Base-by-base conservation (phyloP, 2,888 invertebrate genomes). In the Microctonus hyperodae region DNA sequence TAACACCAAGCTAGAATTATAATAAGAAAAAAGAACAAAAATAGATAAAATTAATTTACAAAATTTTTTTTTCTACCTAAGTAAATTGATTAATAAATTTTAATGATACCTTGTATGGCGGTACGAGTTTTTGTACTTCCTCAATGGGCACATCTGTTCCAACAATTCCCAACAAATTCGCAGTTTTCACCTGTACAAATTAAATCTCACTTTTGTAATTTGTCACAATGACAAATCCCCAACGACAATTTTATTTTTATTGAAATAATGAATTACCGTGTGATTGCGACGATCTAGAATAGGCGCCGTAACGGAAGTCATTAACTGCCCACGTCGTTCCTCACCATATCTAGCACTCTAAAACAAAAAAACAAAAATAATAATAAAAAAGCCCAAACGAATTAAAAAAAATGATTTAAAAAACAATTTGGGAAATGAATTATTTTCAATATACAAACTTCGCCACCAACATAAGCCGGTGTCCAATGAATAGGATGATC, bases 81-180 rank as follows among this genome's bases (percentile, higher is more conserved):
- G 64, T 61, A 63, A 28, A 56, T 40, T 16, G 48, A 11, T 61
- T 63, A 65, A 67, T 25, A 53, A 67, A 65, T 57, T 65, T 56
- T 23, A 63, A 70, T 61, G 71, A 82, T 87, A 95, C 95, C 90
- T 95, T 95, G 80, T 96, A 95, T 63, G 96, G 92, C 76, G 97
- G 96, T 68, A 97, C 94, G 82, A 97, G 90, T 88, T 97, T 96
- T 85, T 92, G 92, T 79, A 99, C 93, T 86, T 98, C 95, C 84
- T 95, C 92, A 78, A 99, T 90, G 74, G 97, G 96, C 70, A 99
- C 94, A 86, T 98, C 98, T 22, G 97, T 97, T 59, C 98, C 98
- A 70, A 97, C 97, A 48, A 98, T 97, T 60, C 99, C 99, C 72
- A 98, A 87, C 72, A 99, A 88, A 84, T 95, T 96, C 22, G 97